Conservation (phyloP, 2,888 invertebrate genomes). For the Hemaris fuciformis region DNA sequence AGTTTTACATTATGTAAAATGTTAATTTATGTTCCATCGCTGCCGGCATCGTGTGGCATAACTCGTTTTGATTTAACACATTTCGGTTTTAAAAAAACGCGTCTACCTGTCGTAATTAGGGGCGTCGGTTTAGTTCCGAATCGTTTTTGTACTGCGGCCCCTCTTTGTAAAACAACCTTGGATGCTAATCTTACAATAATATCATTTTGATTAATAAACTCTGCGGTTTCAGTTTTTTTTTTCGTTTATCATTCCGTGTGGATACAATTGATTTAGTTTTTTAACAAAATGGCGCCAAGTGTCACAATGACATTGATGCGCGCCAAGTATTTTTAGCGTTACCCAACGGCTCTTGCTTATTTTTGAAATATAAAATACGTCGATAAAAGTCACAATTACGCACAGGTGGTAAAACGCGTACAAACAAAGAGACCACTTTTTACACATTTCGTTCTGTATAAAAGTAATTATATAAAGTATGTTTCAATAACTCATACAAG, state of each 20-base stretch:
- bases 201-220: constrained; percentile 7
- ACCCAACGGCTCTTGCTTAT: too few species aligned
- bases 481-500: neutral
- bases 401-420: neutral
- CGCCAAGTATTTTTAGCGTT: too few species aligned
- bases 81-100: constrained; percentile 28
- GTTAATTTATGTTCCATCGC: constrained; percentile 6
- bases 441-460: neutral
- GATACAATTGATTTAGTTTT: neutral
- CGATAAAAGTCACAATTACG: neutral
- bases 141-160: constrained; percentile 38
- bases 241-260: neutral
- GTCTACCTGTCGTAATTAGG: constrained; percentile 70
- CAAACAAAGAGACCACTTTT: neutral
- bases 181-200: neutral
- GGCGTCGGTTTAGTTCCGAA: constrained; percentile 53
- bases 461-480: neutral
- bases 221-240: neutral
- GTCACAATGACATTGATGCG: neutral
- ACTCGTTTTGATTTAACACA: constrained; percentile 2
- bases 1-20: constrained; percentile 4
- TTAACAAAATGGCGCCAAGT: neutral
- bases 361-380: too few species aligned
- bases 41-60: neutral
- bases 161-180: neutral